Percentiles rank a stretch among this genome's conserved stretches.
phyloP scores from a whole-genome alignment of 2,113 vertebrate genomes.

The Spea multiplicata region DNA sequence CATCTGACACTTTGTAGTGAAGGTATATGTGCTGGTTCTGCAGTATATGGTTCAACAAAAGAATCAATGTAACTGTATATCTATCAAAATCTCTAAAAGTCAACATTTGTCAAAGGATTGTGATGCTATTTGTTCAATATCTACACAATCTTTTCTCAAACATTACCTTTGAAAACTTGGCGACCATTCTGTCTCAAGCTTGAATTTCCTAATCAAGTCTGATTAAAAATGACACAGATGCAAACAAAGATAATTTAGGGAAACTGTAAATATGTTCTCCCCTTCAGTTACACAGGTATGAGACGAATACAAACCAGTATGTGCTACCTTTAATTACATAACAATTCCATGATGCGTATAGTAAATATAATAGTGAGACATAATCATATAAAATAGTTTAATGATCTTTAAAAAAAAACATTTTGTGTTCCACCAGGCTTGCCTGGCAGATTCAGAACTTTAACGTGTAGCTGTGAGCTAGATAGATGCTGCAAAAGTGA shows the following conservation, averaged over 20 bases:
- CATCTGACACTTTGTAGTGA: not conserved
- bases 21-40: not conserved
- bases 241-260: constrained; percentile 24
- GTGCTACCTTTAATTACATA: too few species aligned
- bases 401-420: too few species aligned
- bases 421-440: too few species aligned
- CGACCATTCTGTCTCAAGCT: constrained; percentile 9
- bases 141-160: constrained; percentile 40
- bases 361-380: too few species aligned
- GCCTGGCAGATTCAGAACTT: too few species aligned
- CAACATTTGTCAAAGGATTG: constrained; percentile 47
- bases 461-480: too few species aligned
- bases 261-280: constrained; percentile 6
- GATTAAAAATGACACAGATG: constrained; percentile 41
- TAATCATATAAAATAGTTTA: too few species aligned
- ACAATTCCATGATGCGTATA: too few species aligned
- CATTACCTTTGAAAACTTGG: constrained; percentile 29
- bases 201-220: constrained; percentile 35
- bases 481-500: too few species aligned
- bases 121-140: constrained; percentile 39
- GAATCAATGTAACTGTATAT: constrained; percentile 17
- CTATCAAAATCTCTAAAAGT: constrained; percentile 34
- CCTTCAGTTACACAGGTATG: not conserved
- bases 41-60: constrained; percentile 27
- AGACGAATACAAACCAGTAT: not conserved